Percentiles rank a stretch among this genome's conserved stretches.
Conservation (phyloP, 2,797 vertebrate species). For the Melanotaenia pygmaea region DNA sequence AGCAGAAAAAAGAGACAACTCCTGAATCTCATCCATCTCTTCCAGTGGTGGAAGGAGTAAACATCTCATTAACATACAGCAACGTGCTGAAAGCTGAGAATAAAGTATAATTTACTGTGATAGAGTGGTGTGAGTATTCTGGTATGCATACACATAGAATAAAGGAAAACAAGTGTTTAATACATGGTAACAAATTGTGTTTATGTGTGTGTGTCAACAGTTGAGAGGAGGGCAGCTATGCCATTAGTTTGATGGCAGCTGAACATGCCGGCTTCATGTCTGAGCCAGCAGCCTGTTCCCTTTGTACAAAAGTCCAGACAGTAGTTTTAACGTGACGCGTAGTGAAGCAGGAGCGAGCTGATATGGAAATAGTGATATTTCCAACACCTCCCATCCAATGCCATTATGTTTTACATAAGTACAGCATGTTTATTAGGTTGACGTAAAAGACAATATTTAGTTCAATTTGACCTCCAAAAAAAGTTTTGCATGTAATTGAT, state of each 20-base stretch:
- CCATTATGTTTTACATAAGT: not conserved
- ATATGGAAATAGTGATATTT: not conserved
- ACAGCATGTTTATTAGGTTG: not conserved
- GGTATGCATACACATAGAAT: no score
- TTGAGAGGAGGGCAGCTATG: not conserved
- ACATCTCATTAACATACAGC: constrained; percentile 57
- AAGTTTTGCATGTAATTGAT: not conserved
- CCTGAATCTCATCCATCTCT: constrained; percentile 59
- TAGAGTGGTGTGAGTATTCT: constrained; percentile 1
- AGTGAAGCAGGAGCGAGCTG: no score
- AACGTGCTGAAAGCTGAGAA: constrained; percentile 43
- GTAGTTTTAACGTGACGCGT: not conserved
- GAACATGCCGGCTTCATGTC: not conserved
- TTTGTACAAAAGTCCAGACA: not conserved
- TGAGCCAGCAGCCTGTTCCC: not conserved
- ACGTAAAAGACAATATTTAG: not conserved
- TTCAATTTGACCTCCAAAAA: not conserved
- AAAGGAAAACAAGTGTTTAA: not conserved
- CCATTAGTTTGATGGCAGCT: not conserved
- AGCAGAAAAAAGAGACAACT: constrained; percentile 55
- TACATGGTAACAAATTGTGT: not conserved
- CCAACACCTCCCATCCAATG: not conserved
- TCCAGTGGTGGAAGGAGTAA: constrained; percentile 42
- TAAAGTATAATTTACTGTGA: constrained; percentile 25
- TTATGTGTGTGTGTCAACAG: not conserved